These are phyloP conservation scores for Macroramphosus scolopax DNA, from an alignment of 2,797 vertebrate species.

Conservation along the genomic window DNA sequence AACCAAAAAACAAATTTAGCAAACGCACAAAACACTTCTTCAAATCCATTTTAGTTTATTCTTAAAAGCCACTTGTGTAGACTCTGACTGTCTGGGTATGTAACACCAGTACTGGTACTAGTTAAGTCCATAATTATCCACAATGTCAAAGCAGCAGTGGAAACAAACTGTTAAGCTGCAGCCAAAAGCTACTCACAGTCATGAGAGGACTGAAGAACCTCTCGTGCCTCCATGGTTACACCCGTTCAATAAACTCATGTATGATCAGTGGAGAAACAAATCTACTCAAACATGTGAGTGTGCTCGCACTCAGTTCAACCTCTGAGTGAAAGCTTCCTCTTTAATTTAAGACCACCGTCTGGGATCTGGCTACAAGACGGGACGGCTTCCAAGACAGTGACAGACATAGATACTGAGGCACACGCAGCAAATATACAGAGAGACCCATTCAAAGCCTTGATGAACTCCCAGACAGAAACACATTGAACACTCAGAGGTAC, in stretches of 20 bases:
- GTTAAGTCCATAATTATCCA: too few species aligned
- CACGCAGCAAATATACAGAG: conserved; percentile 12
- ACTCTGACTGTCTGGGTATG: neutral
- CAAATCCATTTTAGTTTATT: conserved; percentile 5
- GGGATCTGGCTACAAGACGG: conserved; percentile 31
- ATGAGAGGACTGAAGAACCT: conserved; percentile 19
- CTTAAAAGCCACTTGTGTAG: neutral
- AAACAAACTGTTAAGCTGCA: neutral
- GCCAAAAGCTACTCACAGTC: conserved; percentile 47
- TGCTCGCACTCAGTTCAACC: neutral
- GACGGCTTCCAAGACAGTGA: conserved; percentile 46
- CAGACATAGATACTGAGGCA: conserved; percentile 46
- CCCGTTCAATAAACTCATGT: conserved; percentile 14
- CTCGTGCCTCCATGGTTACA: conserved; percentile 39
- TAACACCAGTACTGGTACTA: too few species aligned
- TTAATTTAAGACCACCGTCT: conserved; percentile 25
- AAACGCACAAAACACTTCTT: neutral
- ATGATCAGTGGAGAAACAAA: neutral
- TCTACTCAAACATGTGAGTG: neutral
- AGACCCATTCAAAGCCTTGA: conserved; percentile 3
- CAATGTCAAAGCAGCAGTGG: neutral
- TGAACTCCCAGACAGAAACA: conserved; percentile 16
- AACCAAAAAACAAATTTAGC: neutral
- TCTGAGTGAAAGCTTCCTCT: conserved; percentile 19
- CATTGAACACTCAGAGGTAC: conserved; percentile 8